Base-by-base conservation (phyloP, 2,797 vertebrate genomes). In the Eurystomus glaucurus region DNA sequence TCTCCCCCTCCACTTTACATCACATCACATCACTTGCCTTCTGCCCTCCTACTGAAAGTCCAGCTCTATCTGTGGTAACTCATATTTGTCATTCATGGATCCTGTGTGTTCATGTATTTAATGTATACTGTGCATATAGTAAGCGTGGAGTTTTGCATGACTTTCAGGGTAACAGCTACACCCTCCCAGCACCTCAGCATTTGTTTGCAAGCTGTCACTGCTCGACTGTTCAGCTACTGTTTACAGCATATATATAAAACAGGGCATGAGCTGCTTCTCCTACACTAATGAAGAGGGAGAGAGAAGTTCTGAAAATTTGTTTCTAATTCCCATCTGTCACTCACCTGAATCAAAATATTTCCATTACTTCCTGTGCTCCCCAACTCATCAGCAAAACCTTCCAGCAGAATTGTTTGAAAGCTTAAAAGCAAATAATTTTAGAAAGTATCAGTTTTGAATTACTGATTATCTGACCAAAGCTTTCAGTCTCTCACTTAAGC, bases 11-110 rank as follows among this genome's bases (percentile, higher is more conserved):
- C 25, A 20, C 10, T 70, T 74, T 7, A 45, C 4, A 52, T 26
- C 8, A 2, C 4, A 52, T 26, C 8, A 2, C 10, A 37, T 7
- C 7, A 37, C 13, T 29, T 62, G 43, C 28, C 14, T 66, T 76
- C 29, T 58, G 43, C 37, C 16, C 12, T 68, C 29, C 16, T 14
- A 31, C 41, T 60, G 17, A 14, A 88, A 84, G 51, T 48, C 22
- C 84, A 82, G 11, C 41, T n/a, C 0, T n/a, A 11, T 31, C 58
- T 37, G 19, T 28, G 23, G 14, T 33, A 71, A 71, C n/a, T 61
- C 15, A 5, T 22, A 45, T 13, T 52, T 1, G 0, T 45, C 77
- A 46, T 29, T n/a, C 16, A 14, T 0, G 0, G 14, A 71, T n/a
- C 11, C 41, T 41, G 41, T 41, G 41, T 41, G 15, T 41, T 15